Base-by-base conservation (phyloP, 2,888 invertebrate genomes). In the Deilephila elpenor region DNA sequence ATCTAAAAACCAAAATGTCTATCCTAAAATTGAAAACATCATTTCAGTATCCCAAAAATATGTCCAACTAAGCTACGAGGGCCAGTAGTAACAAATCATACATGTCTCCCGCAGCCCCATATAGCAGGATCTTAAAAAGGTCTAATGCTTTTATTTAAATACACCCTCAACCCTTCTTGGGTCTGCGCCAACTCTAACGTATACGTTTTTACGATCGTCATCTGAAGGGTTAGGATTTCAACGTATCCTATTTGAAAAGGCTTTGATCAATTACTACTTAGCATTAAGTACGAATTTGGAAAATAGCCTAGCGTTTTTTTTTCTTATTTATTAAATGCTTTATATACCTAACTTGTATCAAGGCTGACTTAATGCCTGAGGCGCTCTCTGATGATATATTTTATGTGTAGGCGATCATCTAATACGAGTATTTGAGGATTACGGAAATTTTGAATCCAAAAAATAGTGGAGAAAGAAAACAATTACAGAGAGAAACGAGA, bases 61-160 rank as follows among this genome's bases (percentile, higher is more conserved):
- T 44, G 44, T 44, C 44, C 14, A 0, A 2, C 14, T 44, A 44
- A 44, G 44, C 25, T 60, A 60, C 25, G 29, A 60, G 25, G 8
- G 2, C 11, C 32, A 19, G 37, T 67, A 44, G 20, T 25, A 44
- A 20, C 44, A 67, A 67, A 44, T 62, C 34, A 62, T 62, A 62
- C 32, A 20, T n/a, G 19, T 44, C 44, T 20, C 20, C 34, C 37
- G 34, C 37, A 37, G 11, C 8, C 62, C 37, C 44, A 51, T 25
- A 67, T 51, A 44, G 5, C 25, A 67, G 44, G 44, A 20, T 44
- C 62, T 67, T 51, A 67, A 51, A 67, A 67, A 67, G 67, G 44
- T 67, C 20, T 6, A 25, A 67, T 20, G 44, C 51, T 67, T 67
- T 67, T 67, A 67, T 67, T 67, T 67, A 67, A 67, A 67, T 67